phyloP scores from a whole-genome alignment of 2,113 vertebrate species.

The Rhinolophus ferrumequinum region DNA sequence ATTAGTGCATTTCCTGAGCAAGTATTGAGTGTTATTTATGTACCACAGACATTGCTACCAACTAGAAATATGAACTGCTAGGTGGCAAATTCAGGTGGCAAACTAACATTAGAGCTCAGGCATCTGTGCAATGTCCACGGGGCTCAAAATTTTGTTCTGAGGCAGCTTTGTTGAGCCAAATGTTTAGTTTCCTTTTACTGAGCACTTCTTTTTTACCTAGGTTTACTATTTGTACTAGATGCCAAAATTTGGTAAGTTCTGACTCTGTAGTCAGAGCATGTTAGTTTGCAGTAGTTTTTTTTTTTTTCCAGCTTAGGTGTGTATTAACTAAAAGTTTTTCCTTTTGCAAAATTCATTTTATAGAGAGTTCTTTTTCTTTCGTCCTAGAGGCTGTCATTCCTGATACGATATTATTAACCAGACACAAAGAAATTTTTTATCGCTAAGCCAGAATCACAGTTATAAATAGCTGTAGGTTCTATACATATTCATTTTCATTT shows the following conservation, averaged over 20 bases:
- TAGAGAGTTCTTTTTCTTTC: not conserved
- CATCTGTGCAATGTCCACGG: not conserved
- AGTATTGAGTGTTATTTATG: not conserved
- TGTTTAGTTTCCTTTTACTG: not conserved
- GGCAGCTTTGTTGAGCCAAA: not conserved
- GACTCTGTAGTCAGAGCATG: not conserved
- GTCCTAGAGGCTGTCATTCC: not conserved
- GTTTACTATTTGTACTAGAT: not conserved
- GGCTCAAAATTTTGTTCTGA: not conserved
- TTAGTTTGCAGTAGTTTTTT: not conserved
- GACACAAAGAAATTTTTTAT: constrained; percentile 9
- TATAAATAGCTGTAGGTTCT: constrained; percentile 19
- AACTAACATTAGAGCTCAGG: not conserved
- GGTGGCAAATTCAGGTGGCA: not conserved
- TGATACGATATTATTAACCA: constrained; percentile 32
- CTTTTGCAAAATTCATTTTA: not conserved
- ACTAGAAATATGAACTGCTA: not conserved
- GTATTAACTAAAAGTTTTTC: not conserved
- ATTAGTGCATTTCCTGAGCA: not conserved
- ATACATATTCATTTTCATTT: not conserved
- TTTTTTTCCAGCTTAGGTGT: not conserved
- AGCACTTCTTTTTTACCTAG: not conserved
- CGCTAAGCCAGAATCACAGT: not conserved
- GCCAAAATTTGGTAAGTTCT: not conserved
- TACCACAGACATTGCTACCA: not conserved